Conservation (phyloP, 2,888 invertebrate species). For the Syritta pipiens region DNA sequence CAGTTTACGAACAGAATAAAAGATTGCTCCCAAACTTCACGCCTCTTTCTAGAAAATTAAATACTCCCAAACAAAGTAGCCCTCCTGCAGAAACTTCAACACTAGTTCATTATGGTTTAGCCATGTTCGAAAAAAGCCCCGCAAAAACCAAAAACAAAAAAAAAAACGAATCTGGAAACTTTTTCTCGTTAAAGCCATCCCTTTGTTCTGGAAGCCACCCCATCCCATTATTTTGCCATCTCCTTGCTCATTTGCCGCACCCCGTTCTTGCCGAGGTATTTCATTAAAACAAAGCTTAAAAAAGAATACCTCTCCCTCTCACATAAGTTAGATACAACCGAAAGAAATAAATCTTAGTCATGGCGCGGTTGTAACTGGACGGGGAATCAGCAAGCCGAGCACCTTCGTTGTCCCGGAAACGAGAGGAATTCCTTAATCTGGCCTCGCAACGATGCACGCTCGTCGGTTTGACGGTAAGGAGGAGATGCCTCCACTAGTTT, state of each 20-base stretch:
- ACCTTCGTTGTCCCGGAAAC: too few relatives aligned
- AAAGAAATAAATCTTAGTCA: conserved; percentile 55
- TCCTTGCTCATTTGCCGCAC: conserved; percentile 30
- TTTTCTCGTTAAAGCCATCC: conserved; percentile 49
- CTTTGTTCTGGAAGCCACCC: conserved; percentile 14
- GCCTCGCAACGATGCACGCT: not conserved
- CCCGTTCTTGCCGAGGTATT: conserved; percentile 24
- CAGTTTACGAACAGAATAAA: too few relatives aligned
- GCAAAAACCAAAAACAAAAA: not conserved
- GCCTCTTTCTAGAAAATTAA: conserved; percentile 19
- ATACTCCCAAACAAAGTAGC: not conserved
- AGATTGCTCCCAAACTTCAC: conserved; percentile 14
- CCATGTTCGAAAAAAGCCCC: conserved; percentile 10
- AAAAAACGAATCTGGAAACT: conserved; percentile 4
- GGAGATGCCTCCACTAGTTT: conserved; percentile 27
- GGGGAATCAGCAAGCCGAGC: too few relatives aligned
- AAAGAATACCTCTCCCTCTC: not conserved
- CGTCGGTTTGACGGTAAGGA: too few relatives aligned
- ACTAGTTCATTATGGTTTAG: conserved; percentile 50
- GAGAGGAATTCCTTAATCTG: not conserved
- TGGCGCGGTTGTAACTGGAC: not conserved
- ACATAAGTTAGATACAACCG: conserved; percentile 22
- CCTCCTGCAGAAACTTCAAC: conserved; percentile 30
- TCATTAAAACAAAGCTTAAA: conserved; percentile 48
- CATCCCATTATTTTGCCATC: conserved; percentile 26